These are phyloP conservation scores for Ptilorrhoa leucosticta DNA, from an alignment of 2,113 vertebrate species.

Conservation along the genomic window DNA sequence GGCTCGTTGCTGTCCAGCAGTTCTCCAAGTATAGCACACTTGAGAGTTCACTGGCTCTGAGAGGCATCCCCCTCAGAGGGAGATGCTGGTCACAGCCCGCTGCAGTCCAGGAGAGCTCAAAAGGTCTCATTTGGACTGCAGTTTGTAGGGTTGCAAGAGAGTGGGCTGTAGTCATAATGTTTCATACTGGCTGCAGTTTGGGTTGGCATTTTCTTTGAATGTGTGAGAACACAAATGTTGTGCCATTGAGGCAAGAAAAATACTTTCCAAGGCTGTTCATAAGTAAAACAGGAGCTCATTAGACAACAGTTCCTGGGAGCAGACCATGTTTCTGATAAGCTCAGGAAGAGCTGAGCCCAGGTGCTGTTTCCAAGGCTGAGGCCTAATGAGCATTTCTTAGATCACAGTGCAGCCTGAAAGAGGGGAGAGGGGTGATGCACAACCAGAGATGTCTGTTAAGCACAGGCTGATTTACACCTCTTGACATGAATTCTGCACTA, in stretches of 20 bases:
- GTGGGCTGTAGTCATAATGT: background rate
- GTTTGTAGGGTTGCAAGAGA: background rate
- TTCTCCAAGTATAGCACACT: background rate
- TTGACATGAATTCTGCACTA: background rate
- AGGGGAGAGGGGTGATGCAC: background rate
- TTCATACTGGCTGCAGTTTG: background rate
- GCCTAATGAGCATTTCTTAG: background rate
- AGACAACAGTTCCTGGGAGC: background rate
- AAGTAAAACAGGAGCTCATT: background rate
- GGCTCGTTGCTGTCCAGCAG: rapidly evolving
- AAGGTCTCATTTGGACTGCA: too few relatives aligned
- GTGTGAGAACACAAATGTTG: background rate
- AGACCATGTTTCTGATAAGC: background rate
- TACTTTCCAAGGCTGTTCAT: background rate
- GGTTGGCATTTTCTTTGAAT: background rate
- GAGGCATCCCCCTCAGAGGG: too few relatives aligned
- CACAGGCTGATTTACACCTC: background rate
- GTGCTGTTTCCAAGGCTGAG: background rate
- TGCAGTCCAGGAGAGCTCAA: background rate
- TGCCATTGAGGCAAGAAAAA: background rate
- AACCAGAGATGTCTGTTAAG: background rate
- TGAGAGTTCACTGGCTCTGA: background rate
- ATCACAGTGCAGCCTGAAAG: background rate
- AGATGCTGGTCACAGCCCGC: background rate
- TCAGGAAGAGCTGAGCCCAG: background rate